These are phyloP conservation scores for Tachysurus vachellii DNA, from an alignment of 2,113 vertebrate species.

Conservation along the genomic window DNA sequence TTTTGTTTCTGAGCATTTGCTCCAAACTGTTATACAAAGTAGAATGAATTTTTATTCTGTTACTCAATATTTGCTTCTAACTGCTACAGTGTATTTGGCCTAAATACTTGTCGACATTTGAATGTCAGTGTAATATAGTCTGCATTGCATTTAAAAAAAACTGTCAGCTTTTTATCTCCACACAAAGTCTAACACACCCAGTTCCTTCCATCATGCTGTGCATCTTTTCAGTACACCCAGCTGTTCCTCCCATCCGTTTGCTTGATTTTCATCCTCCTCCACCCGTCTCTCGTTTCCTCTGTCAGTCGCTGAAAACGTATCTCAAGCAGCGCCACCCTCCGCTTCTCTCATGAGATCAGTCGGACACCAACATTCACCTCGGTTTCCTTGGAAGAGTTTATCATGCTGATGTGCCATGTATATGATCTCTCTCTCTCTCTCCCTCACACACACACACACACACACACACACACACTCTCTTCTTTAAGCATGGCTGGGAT, in stretches of 20 bases:
- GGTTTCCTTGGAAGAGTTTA: not conserved
- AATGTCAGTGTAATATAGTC: not conserved
- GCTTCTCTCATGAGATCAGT: slow-evolving; percentile 13
- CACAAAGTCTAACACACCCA: not conserved
- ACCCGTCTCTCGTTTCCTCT: slow-evolving; percentile 21
- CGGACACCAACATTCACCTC: slow-evolving; percentile 13
- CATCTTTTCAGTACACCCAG: slow-evolving; percentile 17
- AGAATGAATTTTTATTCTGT: not conserved
- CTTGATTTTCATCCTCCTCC: slow-evolving; percentile 27
- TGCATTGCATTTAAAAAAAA: not conserved
- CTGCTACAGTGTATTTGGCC: no score
- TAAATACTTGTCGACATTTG: not conserved
- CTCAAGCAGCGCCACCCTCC: slow-evolving; percentile 26
- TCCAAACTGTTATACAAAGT: not conserved
- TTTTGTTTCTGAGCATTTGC: not conserved
- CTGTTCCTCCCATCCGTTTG: slow-evolving; percentile 16
- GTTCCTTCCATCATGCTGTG: slow-evolving; percentile 26
- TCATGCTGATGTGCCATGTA: not conserved
- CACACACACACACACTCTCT: not conserved
- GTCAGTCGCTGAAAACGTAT: slow-evolving; percentile 25
- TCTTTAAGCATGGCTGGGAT: not conserved
- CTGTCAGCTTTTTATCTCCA: slow-evolving; percentile 22
- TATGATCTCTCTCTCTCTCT: not conserved
- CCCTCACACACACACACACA: not conserved
- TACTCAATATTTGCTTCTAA: not conserved